Percentiles rank a stretch among this genome's conserved stretches.
These are phyloP conservation scores for Macaria notata DNA, from an alignment of 2,888 invertebrate species.

Conservation along the genomic window DNA sequence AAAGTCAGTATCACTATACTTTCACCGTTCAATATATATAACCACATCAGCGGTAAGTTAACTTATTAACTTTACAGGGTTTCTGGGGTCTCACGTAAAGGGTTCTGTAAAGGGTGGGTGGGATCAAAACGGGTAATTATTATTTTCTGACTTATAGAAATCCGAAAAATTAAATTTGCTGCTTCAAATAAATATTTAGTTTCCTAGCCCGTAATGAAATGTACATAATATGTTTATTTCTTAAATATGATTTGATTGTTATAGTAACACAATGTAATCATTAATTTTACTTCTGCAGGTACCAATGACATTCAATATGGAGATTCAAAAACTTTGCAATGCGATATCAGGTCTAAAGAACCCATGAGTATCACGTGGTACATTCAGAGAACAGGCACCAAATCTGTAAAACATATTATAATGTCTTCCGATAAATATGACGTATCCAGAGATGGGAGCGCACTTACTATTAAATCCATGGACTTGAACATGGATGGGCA, in stretches of 20 bases:
- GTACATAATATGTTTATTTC: no score
- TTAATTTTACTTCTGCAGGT: conserved; percentile 9
- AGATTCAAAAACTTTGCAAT: conserved; percentile 13
- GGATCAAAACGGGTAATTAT: no score
- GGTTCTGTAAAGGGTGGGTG: no score
- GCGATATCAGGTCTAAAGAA: conserved; percentile 22
- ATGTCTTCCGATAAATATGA: conserved; percentile 15
- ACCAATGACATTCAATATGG: conserved; percentile 15
- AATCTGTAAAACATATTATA: not conserved
- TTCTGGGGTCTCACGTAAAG: no score
- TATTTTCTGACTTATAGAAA: no score
- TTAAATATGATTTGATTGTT: no score
- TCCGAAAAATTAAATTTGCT: no score
- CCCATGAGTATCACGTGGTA: conserved; percentile 27
- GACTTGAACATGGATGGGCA: conserved; percentile 20
- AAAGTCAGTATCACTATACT: conserved; percentile 8
- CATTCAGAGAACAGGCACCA: conserved; percentile 4
- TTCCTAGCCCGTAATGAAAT: no score
- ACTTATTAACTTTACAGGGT: not conserved
- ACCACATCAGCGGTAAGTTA: conserved; percentile 20
- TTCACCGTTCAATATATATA: conserved; percentile 15
- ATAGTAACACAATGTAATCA: no score
- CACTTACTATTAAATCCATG: conserved; percentile 23
- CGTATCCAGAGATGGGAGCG: conserved; percentile 14
- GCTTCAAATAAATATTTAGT: no score